phyloP scores from a whole-genome alignment of 2,888 invertebrate genomes.

The Biston betularia region DNA sequence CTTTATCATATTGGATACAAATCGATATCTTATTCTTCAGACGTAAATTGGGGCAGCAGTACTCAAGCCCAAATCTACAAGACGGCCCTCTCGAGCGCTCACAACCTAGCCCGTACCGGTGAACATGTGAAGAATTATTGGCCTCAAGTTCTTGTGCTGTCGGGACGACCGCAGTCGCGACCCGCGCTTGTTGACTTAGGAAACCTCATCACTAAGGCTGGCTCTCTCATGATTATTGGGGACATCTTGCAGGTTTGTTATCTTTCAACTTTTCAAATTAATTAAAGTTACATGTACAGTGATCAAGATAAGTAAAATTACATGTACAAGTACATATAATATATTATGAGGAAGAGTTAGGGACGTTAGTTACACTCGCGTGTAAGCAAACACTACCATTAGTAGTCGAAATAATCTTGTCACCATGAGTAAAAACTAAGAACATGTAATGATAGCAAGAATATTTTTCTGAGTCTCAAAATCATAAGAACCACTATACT shows the following conservation, averaged over 20 bases:
- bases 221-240: slow-evolving; percentile 95
- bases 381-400: too few species aligned
- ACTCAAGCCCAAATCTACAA: slow-evolving; percentile 98
- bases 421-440: too few species aligned
- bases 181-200: slow-evolving; percentile 97
- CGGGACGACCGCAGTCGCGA: slow-evolving; percentile 93
- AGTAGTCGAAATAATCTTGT: too few species aligned
- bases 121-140: slow-evolving; percentile 99
- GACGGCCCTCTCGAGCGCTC: slow-evolving; percentile 94
- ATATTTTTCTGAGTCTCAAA: background rate
- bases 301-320: too few species aligned
- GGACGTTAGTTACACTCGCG: too few species aligned
- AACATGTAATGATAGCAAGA: background rate
- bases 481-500: background rate
- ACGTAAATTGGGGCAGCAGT: slow-evolving; percentile 99
- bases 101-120: slow-evolving; percentile 92
- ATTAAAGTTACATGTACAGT: too few species aligned
- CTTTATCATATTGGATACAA: background rate
- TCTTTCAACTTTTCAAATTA: background rate
- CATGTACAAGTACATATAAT: too few species aligned
- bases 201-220: slow-evolving; percentile 95
- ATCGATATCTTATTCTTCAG: slow-evolving; percentile 64
- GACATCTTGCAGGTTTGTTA: slow-evolving; percentile 91
- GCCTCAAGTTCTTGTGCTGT: slow-evolving; percentile 95
- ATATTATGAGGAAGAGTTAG: too few species aligned